Conservation (phyloP, 1,140 invertebrate genomes). For the Triops longicaudatus region DNA sequence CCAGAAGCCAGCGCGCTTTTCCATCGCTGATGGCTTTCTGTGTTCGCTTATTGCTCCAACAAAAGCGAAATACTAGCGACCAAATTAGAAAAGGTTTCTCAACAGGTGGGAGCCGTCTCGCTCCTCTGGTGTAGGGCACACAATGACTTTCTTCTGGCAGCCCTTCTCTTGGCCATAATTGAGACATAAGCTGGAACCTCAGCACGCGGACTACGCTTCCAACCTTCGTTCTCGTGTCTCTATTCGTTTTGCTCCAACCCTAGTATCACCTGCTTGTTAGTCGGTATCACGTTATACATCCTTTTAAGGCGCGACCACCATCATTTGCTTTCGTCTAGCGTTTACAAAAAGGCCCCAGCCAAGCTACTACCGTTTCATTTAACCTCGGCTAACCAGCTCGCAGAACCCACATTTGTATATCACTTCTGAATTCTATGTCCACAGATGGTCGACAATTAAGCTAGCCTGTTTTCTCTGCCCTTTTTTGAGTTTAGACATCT, state of each 20-base stretch:
- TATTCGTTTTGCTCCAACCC: not conserved
- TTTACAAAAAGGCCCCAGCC: not conserved
- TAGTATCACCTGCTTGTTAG: constrained; percentile 11
- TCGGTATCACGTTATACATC: constrained; percentile 6
- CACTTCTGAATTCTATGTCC: not conserved
- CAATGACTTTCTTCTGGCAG: not conserved
- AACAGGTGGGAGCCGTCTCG: constrained; percentile 4
- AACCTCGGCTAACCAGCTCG: not conserved
- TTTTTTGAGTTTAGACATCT: not conserved
- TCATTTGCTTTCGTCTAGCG: not conserved
- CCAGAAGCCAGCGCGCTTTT: not conserved
- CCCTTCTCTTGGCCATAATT: not conserved
- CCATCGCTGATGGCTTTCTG: not conserved
- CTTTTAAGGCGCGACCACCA: not conserved
- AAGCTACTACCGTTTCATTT: not conserved
- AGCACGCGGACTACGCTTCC: not conserved
- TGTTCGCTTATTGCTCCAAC: not conserved
- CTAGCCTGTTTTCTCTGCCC: not conserved
- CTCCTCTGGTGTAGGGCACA: not conserved
- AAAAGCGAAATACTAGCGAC: not conserved
- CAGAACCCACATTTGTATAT: not conserved
- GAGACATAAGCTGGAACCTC: not conserved
- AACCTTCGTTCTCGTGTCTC: not conserved
- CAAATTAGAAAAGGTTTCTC: not conserved
- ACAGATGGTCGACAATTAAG: constrained; percentile 2